Evolutionary conservation across 2,113 vertebrate species (phyloP).

Genomic region (Regulus satrapa): DNA sequence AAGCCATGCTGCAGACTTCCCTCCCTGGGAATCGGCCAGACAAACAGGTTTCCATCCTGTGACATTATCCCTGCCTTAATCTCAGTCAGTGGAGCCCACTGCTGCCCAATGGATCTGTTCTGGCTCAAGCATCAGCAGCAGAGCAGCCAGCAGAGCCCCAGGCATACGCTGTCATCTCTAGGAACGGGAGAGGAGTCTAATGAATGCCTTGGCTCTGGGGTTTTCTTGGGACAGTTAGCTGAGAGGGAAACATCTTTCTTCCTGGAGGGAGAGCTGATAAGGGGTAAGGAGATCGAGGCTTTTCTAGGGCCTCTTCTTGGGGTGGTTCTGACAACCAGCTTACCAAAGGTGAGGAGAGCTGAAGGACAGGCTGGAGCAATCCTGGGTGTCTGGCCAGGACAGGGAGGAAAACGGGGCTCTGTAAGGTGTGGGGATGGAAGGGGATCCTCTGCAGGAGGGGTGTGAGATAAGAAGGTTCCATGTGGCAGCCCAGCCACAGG

Average conservation of each 20-base stretch:
- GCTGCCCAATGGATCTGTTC: neutral
- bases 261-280: neutral
- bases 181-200: neutral
- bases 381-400: neutral
- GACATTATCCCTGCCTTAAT: neutral
- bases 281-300: neutral
- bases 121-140: neutral
- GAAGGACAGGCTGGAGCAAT: neutral
- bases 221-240: neutral
- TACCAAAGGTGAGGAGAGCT: accelerated
- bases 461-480: neutral
- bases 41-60: accelerated
- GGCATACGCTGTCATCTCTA: neutral
- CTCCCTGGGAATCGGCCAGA: neutral
- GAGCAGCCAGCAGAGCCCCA: neutral
- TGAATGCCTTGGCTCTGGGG: accelerated
- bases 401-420: neutral
- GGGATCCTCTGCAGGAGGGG: neutral
- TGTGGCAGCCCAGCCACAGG: neutral
- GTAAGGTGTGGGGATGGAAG: neutral
- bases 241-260: neutral
- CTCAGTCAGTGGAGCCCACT: neutral
- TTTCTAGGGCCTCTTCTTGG: neutral
- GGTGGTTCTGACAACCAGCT: neutral
- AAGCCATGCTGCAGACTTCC: neutral